A percentile compares a stretch with the other conserved stretches of the same genome.
These are phyloP conservation scores for Leptopilina drosophilae DNA, from an alignment of 2,888 invertebrate genomes.

Conservation along the genomic window DNA sequence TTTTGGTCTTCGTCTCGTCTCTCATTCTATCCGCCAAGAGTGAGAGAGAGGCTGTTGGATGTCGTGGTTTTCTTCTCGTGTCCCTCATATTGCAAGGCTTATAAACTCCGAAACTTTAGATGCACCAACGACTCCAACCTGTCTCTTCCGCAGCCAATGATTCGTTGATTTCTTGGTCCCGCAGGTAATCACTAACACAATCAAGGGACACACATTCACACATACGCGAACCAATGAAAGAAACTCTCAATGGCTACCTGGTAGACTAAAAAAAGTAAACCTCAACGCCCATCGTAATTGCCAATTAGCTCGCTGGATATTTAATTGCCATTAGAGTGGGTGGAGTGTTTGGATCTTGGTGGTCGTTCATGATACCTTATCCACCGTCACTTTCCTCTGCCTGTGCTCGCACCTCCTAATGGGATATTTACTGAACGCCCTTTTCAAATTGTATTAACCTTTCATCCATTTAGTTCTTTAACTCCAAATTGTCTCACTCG, in stretches of 20 bases:
- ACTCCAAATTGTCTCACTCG: neutral
- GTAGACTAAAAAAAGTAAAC: slow-evolving; percentile 64
- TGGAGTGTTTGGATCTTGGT: slow-evolving; percentile 59
- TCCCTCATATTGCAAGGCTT: slow-evolving; percentile 49
- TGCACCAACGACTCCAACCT: slow-evolving; percentile 48
- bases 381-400: slow-evolving; percentile 50
- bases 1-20: slow-evolving; percentile 52
- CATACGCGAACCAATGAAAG: slow-evolving; percentile 40
- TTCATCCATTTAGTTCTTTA: slow-evolving; percentile 20
- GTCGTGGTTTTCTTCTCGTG: slow-evolving; percentile 31
- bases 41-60: slow-evolving; percentile 17
- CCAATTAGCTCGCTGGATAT: slow-evolving; percentile 75
- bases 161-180: slow-evolving; percentile 56
- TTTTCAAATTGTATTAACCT: slow-evolving; percentile 68
- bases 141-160: slow-evolving; percentile 40
- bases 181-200: slow-evolving; percentile 52
- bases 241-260: slow-evolving; percentile 59
- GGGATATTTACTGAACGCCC: slow-evolving; percentile 64
- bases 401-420: slow-evolving; percentile 43
- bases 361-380: slow-evolving; percentile 43
- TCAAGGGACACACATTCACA: slow-evolving; percentile 46
- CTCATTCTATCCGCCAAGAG: slow-evolving; percentile 42
- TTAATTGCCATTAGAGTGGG: slow-evolving; percentile 74
- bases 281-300: slow-evolving; percentile 74
- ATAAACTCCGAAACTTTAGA: slow-evolving; percentile 42